These are phyloP conservation scores for Rhagoletis zephyria DNA, from an alignment of 1,140 invertebrate genomes.

Conservation along the genomic window DNA sequence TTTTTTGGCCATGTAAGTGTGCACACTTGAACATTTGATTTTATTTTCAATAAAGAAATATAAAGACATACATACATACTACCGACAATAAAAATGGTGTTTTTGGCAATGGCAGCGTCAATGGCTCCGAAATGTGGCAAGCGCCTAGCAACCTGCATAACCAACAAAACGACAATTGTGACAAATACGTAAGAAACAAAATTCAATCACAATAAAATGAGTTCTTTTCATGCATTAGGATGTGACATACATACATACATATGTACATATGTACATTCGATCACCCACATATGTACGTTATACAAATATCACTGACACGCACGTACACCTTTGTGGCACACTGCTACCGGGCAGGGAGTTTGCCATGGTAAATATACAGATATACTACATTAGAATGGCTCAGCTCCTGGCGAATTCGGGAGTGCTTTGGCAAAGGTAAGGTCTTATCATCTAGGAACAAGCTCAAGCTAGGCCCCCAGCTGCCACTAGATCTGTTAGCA, in stretches of 20 bases:
- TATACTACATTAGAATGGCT: too few relatives aligned
- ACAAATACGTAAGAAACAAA: neutral
- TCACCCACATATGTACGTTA: neutral
- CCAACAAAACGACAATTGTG: neutral
- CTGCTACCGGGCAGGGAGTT: too few relatives aligned
- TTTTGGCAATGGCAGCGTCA: neutral
- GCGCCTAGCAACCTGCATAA: neutral
- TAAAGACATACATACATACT: slow-evolving; percentile 15
- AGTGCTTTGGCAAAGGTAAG: too few relatives aligned
- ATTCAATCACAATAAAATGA: slow-evolving; percentile 49
- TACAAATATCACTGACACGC: neutral
- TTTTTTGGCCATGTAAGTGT: neutral
- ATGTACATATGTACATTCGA: neutral
- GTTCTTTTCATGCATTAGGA: neutral
- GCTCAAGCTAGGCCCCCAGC: too few relatives aligned
- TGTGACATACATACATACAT: neutral
- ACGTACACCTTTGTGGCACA: neutral
- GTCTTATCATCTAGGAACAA: too few relatives aligned
- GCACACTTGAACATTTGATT: slow-evolving; percentile 13
- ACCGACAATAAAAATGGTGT: slow-evolving; percentile 29
- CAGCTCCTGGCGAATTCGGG: too few relatives aligned
- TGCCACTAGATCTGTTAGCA: too few relatives aligned
- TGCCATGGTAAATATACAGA: too few relatives aligned
- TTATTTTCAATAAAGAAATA: slow-evolving; percentile 49
- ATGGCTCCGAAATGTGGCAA: neutral